phyloP scores from a whole-genome alignment of 2,797 vertebrate species.

The Peromyscus aztecus region DNA sequence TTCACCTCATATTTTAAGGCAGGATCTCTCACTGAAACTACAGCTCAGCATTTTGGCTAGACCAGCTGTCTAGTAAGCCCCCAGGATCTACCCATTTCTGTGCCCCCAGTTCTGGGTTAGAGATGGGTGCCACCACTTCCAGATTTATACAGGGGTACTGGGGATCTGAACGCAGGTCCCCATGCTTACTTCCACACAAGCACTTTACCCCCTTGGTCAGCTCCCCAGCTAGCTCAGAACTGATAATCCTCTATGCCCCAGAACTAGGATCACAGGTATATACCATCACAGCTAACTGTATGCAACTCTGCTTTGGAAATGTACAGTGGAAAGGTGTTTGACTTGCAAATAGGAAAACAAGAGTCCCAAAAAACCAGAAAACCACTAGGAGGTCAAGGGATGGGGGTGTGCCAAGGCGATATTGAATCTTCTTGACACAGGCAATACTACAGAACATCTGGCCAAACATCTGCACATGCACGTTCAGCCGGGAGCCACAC shows the following conservation, averaged over 20 bases:
- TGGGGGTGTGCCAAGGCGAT: background rate
- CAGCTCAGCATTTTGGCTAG: background rate
- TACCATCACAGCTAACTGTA: background rate
- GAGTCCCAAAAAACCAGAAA: background rate
- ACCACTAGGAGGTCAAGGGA: background rate
- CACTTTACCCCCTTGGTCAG: background rate
- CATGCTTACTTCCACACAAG: background rate
- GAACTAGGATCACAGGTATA: background rate
- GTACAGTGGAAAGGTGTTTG: background rate
- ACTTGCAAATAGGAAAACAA: background rate
- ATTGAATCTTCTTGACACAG: background rate
- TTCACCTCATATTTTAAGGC: background rate
- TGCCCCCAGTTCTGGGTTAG: background rate
- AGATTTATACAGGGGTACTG: background rate
- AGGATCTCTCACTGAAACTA: background rate
- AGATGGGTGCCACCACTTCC: background rate
- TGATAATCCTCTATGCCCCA: background rate
- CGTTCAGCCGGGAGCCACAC: slow-evolving; percentile 98
- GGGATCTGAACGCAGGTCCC: background rate
- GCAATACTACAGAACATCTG: slow-evolving; percentile 92
- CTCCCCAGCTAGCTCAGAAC: background rate
- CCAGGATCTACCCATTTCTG: background rate
- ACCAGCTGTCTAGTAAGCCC: background rate
- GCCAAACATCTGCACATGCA: slow-evolving; percentile 97
- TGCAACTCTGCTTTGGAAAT: background rate